Percentiles rank a stretch among this genome's conserved stretches.
Conservation (phyloP, 2,113 vertebrate genomes). For the Microtus oregoni region DNA sequence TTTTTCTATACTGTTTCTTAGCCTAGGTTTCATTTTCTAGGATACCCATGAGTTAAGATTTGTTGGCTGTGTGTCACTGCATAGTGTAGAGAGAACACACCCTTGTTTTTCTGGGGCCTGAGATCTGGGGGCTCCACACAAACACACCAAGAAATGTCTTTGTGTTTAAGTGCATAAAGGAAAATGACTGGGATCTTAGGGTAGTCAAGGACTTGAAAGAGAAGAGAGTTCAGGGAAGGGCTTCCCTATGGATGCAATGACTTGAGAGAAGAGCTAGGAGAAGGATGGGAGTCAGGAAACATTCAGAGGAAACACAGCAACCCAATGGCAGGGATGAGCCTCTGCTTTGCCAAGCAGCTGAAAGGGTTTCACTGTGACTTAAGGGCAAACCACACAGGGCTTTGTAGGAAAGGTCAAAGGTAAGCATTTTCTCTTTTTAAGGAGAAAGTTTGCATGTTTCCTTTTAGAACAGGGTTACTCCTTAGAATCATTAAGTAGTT, state of each 20-base stretch:
- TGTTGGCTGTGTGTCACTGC: not conserved
- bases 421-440: slow-evolving; percentile 2
- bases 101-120: not conserved
- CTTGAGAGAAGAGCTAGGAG: slow-evolving; percentile 12
- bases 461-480: not conserved
- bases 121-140: not conserved
- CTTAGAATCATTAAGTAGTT: not conserved
- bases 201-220: not conserved
- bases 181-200: not conserved
- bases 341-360: not conserved
- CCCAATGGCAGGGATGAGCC: not conserved
- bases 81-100: not conserved
- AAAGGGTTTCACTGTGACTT: not conserved
- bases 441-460: not conserved
- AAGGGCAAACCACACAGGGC: not conserved
- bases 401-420: not conserved
- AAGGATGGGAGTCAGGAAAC: not conserved
- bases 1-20: slow-evolving; percentile 25
- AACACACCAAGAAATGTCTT: no score
- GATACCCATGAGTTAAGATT: slow-evolving; percentile 51
- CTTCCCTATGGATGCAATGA: not conserved
- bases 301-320: not conserved
- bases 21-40: slow-evolving; percentile 41
- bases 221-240: not conserved
- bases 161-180: not conserved